A percentile compares a stretch with the other conserved stretches of the same genome.
These are phyloP conservation scores for Schrankia costaestrigalis DNA, from an alignment of 2,888 invertebrate species.

Conservation along the genomic window DNA sequence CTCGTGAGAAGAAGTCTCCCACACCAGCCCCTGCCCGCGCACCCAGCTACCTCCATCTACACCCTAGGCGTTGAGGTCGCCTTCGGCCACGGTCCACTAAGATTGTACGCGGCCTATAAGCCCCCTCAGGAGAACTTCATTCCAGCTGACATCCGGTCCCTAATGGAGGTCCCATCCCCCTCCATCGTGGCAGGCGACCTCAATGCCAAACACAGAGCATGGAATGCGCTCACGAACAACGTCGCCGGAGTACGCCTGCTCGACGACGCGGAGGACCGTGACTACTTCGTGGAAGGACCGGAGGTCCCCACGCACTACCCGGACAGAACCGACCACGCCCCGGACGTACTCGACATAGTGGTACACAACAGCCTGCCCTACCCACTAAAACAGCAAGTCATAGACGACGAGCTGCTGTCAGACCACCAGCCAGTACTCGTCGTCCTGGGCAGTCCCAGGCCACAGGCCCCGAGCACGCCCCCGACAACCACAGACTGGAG, in stretches of 20 bases:
- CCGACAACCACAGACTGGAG: not conserved
- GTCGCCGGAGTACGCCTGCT: not conserved
- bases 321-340: not conserved
- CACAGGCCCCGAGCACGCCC: not conserved
- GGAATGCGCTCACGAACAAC: not conserved
- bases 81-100: not conserved
- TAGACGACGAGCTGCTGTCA: not conserved
- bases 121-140: not conserved
- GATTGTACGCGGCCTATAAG: not conserved
- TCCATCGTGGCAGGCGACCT: slow-evolving; percentile 2
- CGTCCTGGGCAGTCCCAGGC: not conserved
- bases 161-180: not conserved
- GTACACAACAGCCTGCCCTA: not conserved
- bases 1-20: not conserved
- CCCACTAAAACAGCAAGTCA: not conserved
- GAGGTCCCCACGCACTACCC: slow-evolving; percentile 4
- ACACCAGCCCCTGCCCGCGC: not conserved
- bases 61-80: not conserved
- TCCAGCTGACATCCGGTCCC: not conserved
- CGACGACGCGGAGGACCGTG: not conserved
- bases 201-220: not conserved
- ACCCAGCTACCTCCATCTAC: not conserved
- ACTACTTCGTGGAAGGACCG: not conserved
- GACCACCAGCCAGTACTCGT: slow-evolving; percentile 2
- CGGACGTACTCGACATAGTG: not conserved